Base-by-base conservation (phyloP, 2,113 vertebrate genomes). In the Gavialis gangeticus region DNA sequence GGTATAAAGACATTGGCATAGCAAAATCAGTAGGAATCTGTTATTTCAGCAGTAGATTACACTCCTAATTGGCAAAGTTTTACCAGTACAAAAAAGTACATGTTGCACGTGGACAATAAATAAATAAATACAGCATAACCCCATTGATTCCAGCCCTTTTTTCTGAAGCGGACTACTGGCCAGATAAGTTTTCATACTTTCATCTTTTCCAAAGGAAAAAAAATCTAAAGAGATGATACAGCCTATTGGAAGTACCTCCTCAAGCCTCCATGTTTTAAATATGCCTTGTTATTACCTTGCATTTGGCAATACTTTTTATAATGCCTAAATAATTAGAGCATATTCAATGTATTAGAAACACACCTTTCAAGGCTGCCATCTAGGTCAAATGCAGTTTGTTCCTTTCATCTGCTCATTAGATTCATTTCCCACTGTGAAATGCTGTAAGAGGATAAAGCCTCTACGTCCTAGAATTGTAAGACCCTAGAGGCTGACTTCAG, bases 341-440 rank as follows among this genome's bases (percentile, higher is more conserved):
- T 87, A 78, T 87, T 8, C 79, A 94, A 91, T 83, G 28, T 85
- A 85, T 92, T 92, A 91, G 85, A 94, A 85, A 95, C 1, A 5
- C 63, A 88, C 81, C 63, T 85, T 79, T 60, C 4, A 7, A 94
- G 90, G 66, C 79, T 86, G 89, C 75, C 78, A 87, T 85, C 57
- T 93, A 94, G 91, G 83, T 93, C 89, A 97, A 85, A 84, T 63
- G 75, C 69, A 71, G 75, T 77, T 89, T 89, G 85, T 93, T 91
- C 59, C 66, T 84, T 95, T 92, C 80, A 69, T 91, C 78, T 88
- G 87, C 63, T 94, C 91, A 89, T 85, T 91, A 90, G 79, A 73
- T 58, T 92, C 58, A 71, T 71, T 79, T 90, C 71, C 13, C 63
- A 30, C 25, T 85, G 58, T 87, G 80, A 80, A 95, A 91, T 62